Base-by-base conservation (phyloP, 2,888 invertebrate species). In the Hypomecis atomaria region DNA sequence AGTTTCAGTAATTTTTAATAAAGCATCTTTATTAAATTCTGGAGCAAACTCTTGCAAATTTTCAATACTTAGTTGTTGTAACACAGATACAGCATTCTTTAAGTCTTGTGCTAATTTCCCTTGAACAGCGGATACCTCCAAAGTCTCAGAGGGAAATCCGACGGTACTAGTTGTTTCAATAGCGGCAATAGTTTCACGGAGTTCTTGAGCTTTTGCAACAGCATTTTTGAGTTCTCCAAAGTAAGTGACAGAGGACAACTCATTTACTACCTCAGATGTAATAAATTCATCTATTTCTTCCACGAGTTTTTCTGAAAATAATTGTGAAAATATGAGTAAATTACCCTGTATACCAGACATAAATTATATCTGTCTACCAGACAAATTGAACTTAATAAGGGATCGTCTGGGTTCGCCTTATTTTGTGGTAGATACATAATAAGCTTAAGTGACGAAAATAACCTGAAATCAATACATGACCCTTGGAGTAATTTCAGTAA, bases 231-330 rank as follows among this genome's bases (percentile, higher is more conserved):
- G 59, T 23, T 79, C 71, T 58, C 77, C 74, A 34, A 65, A 59
- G 10, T 81, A 73, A 0, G 74, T 59, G 3, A 68, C 13, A 44
- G 69, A 47, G 5, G 77, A 72, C 36, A 86, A 50, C 60, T 82
- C 68, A 5, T 71, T 69, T 0, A 85, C 68, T 2, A 71, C 61
- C 69, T 80, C 73, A 13, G 71, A 64, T 40, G 80, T 77, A 56
- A 84, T 67, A 65, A 79, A 85, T 54, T 85, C 77, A 61, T 83
- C 73, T 47, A 87, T 80, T 66, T 79, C 75, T 44, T 78, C 70
- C 47, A 80, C 70, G n/a, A 87, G 66, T 43, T 61, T 59, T 55
- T 74, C 83, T 84, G 76, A 10, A 78, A 82, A 60, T 62, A 50
- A 40, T 4, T 7, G 23, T 40, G 45, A 10, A 58, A 43, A 33